Evolutionary conservation across 2,888 invertebrate genomes (phyloP).

Genomic region (Drosophila neonasuta): DNA sequence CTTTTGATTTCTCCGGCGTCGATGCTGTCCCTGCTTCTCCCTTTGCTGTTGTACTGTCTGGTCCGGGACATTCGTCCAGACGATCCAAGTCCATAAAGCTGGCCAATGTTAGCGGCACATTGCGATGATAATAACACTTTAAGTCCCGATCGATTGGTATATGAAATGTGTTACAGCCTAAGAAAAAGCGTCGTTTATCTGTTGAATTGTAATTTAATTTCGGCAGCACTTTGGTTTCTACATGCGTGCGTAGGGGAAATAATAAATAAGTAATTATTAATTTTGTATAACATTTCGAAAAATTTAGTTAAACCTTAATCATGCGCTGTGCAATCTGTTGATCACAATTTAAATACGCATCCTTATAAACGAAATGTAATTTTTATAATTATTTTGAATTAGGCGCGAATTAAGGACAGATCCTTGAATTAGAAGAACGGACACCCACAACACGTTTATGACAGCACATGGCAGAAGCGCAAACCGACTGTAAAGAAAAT

Average conservation of each 20-base stretch:
- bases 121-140: conserved; percentile 38
- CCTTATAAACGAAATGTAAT: too few relatives aligned
- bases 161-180: neutral
- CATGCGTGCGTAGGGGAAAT: neutral
- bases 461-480: neutral
- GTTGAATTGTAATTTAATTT: neutral
- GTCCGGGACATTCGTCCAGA: conserved; percentile 5
- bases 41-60: neutral
- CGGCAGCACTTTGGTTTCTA: neutral
- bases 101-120: conserved; percentile 34
- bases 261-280: neutral
- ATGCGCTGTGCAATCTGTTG: too few relatives aligned
- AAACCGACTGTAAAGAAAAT: neutral
- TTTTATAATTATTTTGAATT: neutral
- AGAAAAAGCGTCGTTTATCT: conserved; percentile 16
- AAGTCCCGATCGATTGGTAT: conserved; percentile 27
- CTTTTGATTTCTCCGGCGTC: neutral
- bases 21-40: neutral
- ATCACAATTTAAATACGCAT: too few relatives aligned
- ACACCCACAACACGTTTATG: neutral
- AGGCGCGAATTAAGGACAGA: neutral
- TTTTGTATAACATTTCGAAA: too few relatives aligned
- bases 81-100: conserved; percentile 35
- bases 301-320: too few relatives aligned
- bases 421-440: too few relatives aligned